Base-by-base conservation (phyloP, 2,888 invertebrate species). In the Lasioglossum marginatum region DNA sequence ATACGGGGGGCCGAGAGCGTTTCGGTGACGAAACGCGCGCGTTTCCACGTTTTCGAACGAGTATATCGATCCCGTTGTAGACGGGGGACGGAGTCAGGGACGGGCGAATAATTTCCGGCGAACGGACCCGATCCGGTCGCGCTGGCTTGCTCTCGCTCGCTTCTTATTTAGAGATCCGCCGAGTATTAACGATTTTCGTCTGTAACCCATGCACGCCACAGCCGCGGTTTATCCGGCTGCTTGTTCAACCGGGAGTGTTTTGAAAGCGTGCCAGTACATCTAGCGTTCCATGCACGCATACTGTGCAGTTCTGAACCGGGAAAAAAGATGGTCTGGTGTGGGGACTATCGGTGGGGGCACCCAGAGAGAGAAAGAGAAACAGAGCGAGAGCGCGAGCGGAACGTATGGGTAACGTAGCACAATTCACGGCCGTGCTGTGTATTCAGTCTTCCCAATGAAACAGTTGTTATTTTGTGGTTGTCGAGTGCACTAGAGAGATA, bases 391-490 rank as follows among this genome's bases (percentile, higher is more conserved):
- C 8, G 27, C 2, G 70, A 66, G 48, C 70, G 19, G 57, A 57
- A 70, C 48, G 85, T 76, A 77, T 40, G 72, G 66, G 45, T 60
- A 43, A 76, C 73, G 74, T 77, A 72, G 87, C 80, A 88, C 91
- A 89, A 90, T 88, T 88, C 88, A 88, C 84, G 82, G 83, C 60
- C 79, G 82, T 75, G 82, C 84, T 83, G 80, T 83, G 89, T 82
- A 89, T 90, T 88, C 88, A 81, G 84, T 82, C 88, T 76, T 89
- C 60, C 84, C 88, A 79, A 86, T 90, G 90, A 87, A 91, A 91
- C 91, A 81, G 89, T 87, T 88, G 90, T 89, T 90, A 89, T 89
- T 90, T 90, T 85, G 90, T 82, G 88, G 86, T 87, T 72, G 87
- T 73, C 82, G 87, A 82, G 83, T 88, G 90, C 89, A 75, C 73